These are phyloP conservation scores for Lepisosteus oculatus DNA, from an alignment of 2,113 vertebrate genomes.

Conservation along the genomic window DNA sequence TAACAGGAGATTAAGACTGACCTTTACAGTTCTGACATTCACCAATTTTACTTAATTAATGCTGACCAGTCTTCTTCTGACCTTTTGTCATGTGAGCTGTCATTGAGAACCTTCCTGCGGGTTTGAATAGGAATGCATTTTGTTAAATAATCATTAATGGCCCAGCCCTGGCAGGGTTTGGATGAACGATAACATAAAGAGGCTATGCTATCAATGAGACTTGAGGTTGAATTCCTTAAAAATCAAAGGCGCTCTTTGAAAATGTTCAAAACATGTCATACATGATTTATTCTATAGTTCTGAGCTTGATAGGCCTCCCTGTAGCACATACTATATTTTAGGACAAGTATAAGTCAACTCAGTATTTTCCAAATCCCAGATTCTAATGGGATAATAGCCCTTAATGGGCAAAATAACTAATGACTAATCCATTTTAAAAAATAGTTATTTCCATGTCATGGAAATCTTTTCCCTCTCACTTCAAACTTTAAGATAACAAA, in stretches of 20 bases:
- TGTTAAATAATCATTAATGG: conserved; percentile 60
- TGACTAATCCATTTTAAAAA: too few species aligned
- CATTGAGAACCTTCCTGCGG: conserved; percentile 70
- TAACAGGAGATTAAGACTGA: conserved; percentile 65
- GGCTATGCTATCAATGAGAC: conserved; percentile 10
- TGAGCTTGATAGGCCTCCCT: too few species aligned
- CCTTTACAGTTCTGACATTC: conserved; percentile 77
- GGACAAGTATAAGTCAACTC: too few species aligned
- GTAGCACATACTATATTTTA: too few species aligned
- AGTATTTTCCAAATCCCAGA: too few species aligned
- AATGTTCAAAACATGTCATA: too few species aligned
- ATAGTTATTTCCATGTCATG: too few species aligned
- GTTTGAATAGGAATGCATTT: conserved; percentile 66
- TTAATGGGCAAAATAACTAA: too few species aligned
- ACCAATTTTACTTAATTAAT: conserved; percentile 76
- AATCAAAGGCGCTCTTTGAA: conserved; percentile 11
- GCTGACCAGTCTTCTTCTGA: conserved; percentile 62
- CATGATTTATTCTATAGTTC: too few species aligned
- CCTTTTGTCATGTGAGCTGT: conserved; percentile 69
- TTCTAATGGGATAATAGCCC: too few species aligned
- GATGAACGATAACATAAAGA: conserved; percentile 24
- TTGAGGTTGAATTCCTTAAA: conserved; percentile 6
- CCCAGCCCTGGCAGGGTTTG: conserved; percentile 18
- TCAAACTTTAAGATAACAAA: conserved; percentile 1
- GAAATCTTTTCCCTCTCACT: too few species aligned